These are phyloP conservation scores for Helicoverpa assulta DNA, from an alignment of 2,888 invertebrate genomes.

Conservation along the genomic window DNA sequence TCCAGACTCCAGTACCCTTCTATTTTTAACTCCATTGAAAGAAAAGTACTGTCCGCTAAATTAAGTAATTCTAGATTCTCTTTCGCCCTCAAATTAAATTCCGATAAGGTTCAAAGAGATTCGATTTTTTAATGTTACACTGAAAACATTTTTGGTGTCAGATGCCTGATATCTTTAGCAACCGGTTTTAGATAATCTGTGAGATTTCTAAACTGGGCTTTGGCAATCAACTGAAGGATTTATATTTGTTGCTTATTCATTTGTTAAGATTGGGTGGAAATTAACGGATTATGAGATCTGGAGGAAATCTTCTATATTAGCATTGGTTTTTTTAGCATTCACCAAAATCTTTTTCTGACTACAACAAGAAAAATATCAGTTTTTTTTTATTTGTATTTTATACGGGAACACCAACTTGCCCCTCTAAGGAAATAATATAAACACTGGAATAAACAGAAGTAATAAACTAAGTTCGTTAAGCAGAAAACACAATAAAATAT, in stretches of 20 bases:
- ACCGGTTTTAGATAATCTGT: neutral
- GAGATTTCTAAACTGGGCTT: neutral
- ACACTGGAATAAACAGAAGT: conserved; percentile 15
- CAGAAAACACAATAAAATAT: conserved; percentile 27
- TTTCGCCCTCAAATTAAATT: conserved; percentile 9
- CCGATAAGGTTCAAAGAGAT: neutral
- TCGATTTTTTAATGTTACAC: neutral
- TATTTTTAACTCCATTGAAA: neutral
- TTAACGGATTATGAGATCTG: neutral
- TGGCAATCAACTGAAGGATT: neutral
- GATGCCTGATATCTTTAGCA: neutral
- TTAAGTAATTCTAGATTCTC: neutral
- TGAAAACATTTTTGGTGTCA: neutral
- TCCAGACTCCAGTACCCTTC: neutral
- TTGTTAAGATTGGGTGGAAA: neutral
- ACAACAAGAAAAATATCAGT: conserved; percentile 4
- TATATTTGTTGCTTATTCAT: neutral
- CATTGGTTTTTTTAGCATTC: too few relatives aligned
- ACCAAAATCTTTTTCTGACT: too few relatives aligned
- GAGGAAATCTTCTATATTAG: too few relatives aligned
- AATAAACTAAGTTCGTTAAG: conserved; percentile 9
- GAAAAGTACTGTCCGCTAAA: conserved; percentile 1
- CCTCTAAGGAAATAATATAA: conserved; percentile 1
- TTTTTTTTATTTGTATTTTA: too few relatives aligned
- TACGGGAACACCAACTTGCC: conserved; percentile 12